Conservation (phyloP, 2,113 vertebrate genomes). For the Xiphorhynchus elegans region DNA sequence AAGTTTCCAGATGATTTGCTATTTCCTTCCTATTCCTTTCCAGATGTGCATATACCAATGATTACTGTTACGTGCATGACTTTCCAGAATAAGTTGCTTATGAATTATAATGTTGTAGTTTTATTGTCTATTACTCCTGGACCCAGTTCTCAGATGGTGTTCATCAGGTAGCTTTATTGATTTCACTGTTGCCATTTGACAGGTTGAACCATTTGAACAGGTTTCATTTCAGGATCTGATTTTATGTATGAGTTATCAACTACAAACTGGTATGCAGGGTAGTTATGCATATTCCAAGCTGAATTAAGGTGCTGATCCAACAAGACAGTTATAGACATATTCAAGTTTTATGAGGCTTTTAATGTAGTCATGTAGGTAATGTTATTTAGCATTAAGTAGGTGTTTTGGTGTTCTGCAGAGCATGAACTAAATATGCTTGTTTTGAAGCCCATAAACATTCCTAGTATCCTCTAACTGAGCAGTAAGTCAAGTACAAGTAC, state of each 20-base stretch:
- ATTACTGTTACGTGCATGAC: neutral
- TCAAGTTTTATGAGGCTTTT: neutral
- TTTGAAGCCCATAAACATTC: neutral
- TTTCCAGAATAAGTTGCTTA: neutral
- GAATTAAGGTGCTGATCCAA: neutral
- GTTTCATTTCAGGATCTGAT: neutral
- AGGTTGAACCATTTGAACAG: neutral
- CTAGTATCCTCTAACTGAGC: neutral
- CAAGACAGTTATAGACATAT: neutral
- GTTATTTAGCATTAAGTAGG: neutral
- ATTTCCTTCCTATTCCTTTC: neutral
- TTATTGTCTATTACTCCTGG: neutral
- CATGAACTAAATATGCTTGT: neutral
- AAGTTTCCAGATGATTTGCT: slow-evolving; percentile 24
- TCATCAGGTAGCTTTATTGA: neutral
- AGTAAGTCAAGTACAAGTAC: neutral
- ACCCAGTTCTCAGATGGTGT: neutral
- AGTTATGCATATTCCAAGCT: neutral
- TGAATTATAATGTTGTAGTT: neutral
- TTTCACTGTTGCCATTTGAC: neutral
- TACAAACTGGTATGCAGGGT: neutral
- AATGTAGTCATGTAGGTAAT: neutral
- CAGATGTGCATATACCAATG: neutral
- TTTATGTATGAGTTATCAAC: neutral
- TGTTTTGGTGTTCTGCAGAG: neutral